Evolutionary conservation across 1,140 invertebrate species (phyloP), one percentile per base, ranked within the genome.

Genomic region (Danaus plexippus): DNA sequence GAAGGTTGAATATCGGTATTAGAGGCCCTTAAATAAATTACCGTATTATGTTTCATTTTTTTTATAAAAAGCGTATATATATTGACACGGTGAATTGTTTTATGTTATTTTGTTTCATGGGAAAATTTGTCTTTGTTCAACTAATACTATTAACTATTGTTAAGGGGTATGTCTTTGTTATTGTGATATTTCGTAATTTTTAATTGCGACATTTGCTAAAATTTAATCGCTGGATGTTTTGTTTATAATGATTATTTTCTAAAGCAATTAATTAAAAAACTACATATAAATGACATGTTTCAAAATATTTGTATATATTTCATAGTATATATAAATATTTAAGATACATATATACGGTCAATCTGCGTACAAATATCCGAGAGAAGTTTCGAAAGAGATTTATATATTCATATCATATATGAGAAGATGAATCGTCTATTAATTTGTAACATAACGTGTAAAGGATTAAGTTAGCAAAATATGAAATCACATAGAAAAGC

Each of bases 141-240:
- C 53, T 54, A 54, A 50, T 62, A 59, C 54, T 64, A 63, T 63
- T 56, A 64, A 60, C 57, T 59, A 64, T 64, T 64, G 58, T 64
- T 46, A 54, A 56, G 52, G 47, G 54, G 11, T 57, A 46, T 48
- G 54, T 47, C 55, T 63, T 63, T 63, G 56, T 63, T 59, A 48
- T 43, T 43, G 41, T 10, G 22, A 51, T 45, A 45, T 51, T 50
- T 15, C 49, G 12, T 45, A 32, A 18, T 49, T 22, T 54, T 55
- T 22, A 11, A 45, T 64, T 62, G 52, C 60, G 22, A 64, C 43
- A 61, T 55, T 59, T 51, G 52, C 44, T 22, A 46, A 44, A 54
- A 32, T 32, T 32, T 32, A 2, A 32, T 8, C 22, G 22, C 22
- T 32, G 22, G 22, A 32, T 2, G 7, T 32, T 32, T 32, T 4